These are phyloP conservation scores for Typhlichthys eigenmanni DNA, from an alignment of 2,797 vertebrate genomes.

Conservation along the genomic window DNA sequence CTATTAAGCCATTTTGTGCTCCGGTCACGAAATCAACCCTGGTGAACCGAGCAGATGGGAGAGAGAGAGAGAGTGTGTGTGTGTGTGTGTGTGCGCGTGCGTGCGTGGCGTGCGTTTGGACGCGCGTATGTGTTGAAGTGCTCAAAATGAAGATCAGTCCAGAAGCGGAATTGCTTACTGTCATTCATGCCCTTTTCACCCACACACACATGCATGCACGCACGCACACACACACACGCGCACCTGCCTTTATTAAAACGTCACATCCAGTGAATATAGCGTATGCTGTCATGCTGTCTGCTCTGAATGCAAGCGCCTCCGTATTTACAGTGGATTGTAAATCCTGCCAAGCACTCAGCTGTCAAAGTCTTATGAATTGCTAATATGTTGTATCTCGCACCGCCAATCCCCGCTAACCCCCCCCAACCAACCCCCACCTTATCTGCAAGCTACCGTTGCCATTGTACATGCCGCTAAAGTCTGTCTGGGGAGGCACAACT, in stretches of 20 bases:
- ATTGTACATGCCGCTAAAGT: slow-evolving; percentile 42
- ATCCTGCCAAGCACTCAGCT: slow-evolving; percentile 69
- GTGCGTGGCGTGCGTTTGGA: neutral
- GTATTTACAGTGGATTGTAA: slow-evolving; percentile 78
- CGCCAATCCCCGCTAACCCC: slow-evolving; percentile 39
- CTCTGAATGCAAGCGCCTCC: slow-evolving; percentile 61
- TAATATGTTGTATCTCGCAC: slow-evolving; percentile 70
- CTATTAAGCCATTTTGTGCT: slow-evolving; percentile 55
- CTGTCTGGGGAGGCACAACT: slow-evolving; percentile 30
- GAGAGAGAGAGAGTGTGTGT: slow-evolving; percentile 23
- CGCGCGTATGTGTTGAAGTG: slow-evolving; percentile 38
- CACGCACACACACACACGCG: slow-evolving; percentile 21
- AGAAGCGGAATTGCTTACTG: slow-evolving; percentile 64
- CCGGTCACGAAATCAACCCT: slow-evolving; percentile 54
- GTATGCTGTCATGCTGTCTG: slow-evolving; percentile 69
- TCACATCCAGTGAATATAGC: slow-evolving; percentile 69
- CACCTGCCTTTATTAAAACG: slow-evolving; percentile 73
- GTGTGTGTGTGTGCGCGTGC: slow-evolving; percentile 2
- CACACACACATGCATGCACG: slow-evolving; percentile 26
- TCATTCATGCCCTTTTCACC: slow-evolving; percentile 56
- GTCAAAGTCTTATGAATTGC: slow-evolving; percentile 76
- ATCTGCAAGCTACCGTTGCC: slow-evolving; percentile 50
- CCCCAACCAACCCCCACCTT: slow-evolving; percentile 5
- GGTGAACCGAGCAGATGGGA: slow-evolving; percentile 59
- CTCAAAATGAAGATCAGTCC: slow-evolving; percentile 65